phyloP scores from a whole-genome alignment of 2,888 invertebrate genomes.

The Eupithecia vulgata region DNA sequence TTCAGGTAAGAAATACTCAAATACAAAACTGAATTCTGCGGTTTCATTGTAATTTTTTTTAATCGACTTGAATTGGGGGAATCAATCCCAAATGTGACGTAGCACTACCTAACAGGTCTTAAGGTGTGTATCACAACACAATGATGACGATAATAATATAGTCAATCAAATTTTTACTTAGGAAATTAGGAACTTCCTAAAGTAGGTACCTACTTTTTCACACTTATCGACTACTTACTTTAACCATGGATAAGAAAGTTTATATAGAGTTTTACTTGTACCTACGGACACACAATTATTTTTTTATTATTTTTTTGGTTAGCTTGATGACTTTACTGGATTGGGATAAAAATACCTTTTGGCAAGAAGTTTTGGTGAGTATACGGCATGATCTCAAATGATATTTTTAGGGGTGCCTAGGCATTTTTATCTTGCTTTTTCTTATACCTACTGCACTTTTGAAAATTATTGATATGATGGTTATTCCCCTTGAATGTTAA shows the following conservation, averaged over 20 bases:
- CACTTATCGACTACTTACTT: not conserved
- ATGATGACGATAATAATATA: not conserved
- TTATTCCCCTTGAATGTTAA: not conserved
- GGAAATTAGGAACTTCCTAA: too few species aligned
- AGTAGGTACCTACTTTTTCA: too few species aligned
- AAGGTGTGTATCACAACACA: too few species aligned
- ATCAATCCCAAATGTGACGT: not conserved
- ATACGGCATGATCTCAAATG: not conserved
- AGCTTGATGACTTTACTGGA: not conserved
- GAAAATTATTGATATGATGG: not conserved
- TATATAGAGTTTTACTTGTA: not conserved
- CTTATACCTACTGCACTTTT: not conserved
- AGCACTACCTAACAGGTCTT: not conserved
- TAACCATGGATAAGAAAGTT: too few species aligned
- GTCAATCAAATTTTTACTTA: not conserved
- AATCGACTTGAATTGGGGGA: not conserved
- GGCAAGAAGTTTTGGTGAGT: not conserved
- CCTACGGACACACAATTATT: too few species aligned
- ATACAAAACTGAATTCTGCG: not conserved
- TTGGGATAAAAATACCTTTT: not conserved
- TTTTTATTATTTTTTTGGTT: constrained; percentile 6
- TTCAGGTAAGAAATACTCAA: constrained; percentile 63
- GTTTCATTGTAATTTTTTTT: not conserved
- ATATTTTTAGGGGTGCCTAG: not conserved
- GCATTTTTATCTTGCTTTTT: not conserved